Conservation (phyloP, 2,888 invertebrate genomes). For the Pristionchus fissidentatus region DNA sequence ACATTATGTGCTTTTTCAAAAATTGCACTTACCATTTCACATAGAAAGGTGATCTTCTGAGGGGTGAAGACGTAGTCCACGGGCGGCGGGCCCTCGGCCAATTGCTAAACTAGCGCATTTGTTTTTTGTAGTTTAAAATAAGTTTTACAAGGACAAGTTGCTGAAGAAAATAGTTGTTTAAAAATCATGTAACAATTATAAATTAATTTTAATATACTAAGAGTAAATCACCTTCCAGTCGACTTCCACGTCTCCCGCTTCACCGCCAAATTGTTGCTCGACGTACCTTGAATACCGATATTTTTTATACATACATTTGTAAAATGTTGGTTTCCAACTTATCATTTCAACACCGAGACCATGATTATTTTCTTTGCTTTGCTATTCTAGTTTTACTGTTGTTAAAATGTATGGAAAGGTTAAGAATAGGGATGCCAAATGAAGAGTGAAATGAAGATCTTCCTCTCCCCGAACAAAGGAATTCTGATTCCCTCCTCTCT, state of each 20-base stretch:
- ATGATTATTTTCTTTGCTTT: background rate
- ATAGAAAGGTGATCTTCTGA: slow-evolving; percentile 22
- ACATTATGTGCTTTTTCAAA: too few relatives aligned
- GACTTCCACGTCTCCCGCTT: slow-evolving; percentile 12
- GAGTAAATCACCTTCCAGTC: slow-evolving; percentile 42
- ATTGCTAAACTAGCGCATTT: slow-evolving; percentile 42
- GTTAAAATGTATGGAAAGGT: too few relatives aligned
- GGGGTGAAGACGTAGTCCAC: slow-evolving; percentile 47
- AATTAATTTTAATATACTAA: background rate
- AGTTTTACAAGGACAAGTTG: background rate
- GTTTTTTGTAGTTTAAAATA: background rate
- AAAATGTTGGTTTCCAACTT: background rate
- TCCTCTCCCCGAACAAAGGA: too few relatives aligned
- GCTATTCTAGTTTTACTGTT: too few relatives aligned
- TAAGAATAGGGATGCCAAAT: too few relatives aligned
- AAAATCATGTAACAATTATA: background rate
- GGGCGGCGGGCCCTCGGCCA: slow-evolving; percentile 50
- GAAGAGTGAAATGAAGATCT: too few relatives aligned
- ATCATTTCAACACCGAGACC: too few relatives aligned
- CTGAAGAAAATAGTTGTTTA: background rate
- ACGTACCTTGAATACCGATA: slow-evolving; percentile 51
- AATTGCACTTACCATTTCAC: slow-evolving; percentile 14
- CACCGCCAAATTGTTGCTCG: slow-evolving; percentile 59
- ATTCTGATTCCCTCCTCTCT: too few relatives aligned
- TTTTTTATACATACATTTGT: background rate